phyloP scores from a whole-genome alignment of 2,797 vertebrate genomes.

The Sylvilagus floridanus region DNA sequence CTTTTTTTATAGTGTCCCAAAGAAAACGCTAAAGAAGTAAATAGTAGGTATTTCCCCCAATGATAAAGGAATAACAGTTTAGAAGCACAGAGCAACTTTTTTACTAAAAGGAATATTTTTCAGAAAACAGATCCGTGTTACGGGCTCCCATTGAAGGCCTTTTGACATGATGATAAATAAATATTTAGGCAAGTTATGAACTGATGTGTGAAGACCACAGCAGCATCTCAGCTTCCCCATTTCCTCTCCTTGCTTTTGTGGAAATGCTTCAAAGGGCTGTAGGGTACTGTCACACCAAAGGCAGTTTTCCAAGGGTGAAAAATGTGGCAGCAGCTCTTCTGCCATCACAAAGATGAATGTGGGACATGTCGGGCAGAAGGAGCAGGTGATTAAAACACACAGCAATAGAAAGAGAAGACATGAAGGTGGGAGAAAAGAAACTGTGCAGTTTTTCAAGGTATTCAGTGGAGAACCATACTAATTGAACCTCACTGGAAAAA shows the following conservation, averaged over 20 bases:
- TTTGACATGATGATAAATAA: constrained; percentile 76
- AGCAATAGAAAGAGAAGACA: not conserved
- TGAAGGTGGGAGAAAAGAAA: not conserved
- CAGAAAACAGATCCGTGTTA: constrained; percentile 53
- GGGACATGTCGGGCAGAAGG: no score
- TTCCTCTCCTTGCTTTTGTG: constrained; percentile 66
- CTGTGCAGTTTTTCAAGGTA: not conserved
- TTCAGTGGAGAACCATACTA: not conserved
- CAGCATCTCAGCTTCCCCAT: constrained; percentile 63
- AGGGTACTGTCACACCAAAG: constrained; percentile 74
- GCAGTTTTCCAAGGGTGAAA: constrained; percentile 71
- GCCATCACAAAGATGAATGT: constrained; percentile 57
- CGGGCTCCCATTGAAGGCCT: constrained; percentile 64
- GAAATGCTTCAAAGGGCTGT: constrained; percentile 78
- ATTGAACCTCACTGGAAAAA: not conserved
- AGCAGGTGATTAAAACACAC: not conserved
- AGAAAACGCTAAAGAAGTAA: constrained; percentile 35
- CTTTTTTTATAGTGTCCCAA: constrained; percentile 23
- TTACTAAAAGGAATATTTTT: constrained; percentile 43
- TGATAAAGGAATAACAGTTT: constrained; percentile 36
- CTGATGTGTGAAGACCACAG: constrained; percentile 78
- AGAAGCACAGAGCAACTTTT: constrained; percentile 42
- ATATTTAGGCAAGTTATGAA: constrained; percentile 80
- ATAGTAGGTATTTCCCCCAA: not conserved
- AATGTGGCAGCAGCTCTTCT: constrained; percentile 62